Base-by-base conservation (phyloP, 2,797 vertebrate genomes). In the Squalus acanthias region DNA sequence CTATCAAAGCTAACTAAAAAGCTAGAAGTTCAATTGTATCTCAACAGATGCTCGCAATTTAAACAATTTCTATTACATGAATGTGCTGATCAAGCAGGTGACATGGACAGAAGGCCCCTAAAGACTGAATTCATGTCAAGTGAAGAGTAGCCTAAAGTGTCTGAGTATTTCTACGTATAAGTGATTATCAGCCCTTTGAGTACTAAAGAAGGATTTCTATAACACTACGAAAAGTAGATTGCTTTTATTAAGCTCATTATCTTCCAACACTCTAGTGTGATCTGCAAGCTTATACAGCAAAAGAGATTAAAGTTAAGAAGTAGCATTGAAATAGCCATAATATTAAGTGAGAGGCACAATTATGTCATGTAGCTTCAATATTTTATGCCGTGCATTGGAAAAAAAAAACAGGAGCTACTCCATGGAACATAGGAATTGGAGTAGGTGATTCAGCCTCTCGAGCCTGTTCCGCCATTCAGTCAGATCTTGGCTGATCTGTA, bases 171-270 rank as follows among this genome's bases (percentile, higher is more conserved):
- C 17, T 50, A 85, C 50, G 46, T 85, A 50, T 24, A 22, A 50
- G 82, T 50, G 46, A 85, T 85, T 85, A 85, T 85, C 79, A 85
- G 15, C 46, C 39, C 17, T 20, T 85, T 85, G 82, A 85, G 46
- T 85, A 24, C 22, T 85, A 17, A 85, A 85, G 82, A 46, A 85
- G 39, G 46, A 85, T 85, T 85, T 85, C 46, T 50, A 50, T 85
- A 50, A 50, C 46, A 85, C 7, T 22, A 5, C 20, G 20, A 24
- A 50, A 85, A 85, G 20, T 85, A 85, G 79, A 6, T 85, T 50
- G 82, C 17, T 85, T 85, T 85, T 85, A 85, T 85, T 85, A 50
- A 85, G 82, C 82, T 85, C 46, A 50, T 85, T 85, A 85, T 85
- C 17, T 85, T 50, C 46, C 22, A 24, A 85, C 82, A 50, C 46